phyloP scores from a whole-genome alignment of 2,888 invertebrate species.

The Troides aeacus region DNA sequence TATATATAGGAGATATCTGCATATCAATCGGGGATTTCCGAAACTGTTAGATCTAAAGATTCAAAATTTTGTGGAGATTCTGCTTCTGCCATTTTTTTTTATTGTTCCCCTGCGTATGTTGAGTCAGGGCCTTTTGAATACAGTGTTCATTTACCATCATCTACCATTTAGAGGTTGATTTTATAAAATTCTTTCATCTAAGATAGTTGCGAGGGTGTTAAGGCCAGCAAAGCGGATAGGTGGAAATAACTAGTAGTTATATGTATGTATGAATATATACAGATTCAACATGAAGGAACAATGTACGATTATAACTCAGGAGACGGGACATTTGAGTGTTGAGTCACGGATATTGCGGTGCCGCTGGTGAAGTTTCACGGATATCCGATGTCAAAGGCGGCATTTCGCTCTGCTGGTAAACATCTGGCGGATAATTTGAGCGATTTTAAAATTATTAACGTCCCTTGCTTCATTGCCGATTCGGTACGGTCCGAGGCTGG shows the following conservation, averaged over 20 bases:
- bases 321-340: constrained; percentile 3
- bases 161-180: not conserved
- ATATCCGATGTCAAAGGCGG: constrained; percentile 61
- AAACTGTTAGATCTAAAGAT: no score
- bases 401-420: constrained; percentile 40
- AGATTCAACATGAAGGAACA: not conserved
- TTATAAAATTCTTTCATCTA: no score
- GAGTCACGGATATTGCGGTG: constrained; percentile 21
- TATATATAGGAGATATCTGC: not conserved
- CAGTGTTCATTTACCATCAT: no score
- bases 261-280: not conserved
- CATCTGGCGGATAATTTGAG: constrained; percentile 65
- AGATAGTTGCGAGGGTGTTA: no score
- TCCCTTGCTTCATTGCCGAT: constrained; percentile 25
- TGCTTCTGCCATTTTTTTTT: no score
- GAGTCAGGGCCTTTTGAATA: no score
- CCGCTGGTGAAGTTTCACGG: constrained; percentile 40
- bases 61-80: no score
- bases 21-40: not conserved
- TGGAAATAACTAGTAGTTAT: not conserved
- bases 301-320: constrained; percentile 6
- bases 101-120: no score
- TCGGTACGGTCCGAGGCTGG: constrained; percentile 18
- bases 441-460: constrained; percentile 59
- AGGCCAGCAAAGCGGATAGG: no score